Percentiles rank a stretch among this genome's conserved stretches.
phyloP scores from a whole-genome alignment of 92 coral and sea anemone species.

The Anthopleura xanthogrammica region DNA sequence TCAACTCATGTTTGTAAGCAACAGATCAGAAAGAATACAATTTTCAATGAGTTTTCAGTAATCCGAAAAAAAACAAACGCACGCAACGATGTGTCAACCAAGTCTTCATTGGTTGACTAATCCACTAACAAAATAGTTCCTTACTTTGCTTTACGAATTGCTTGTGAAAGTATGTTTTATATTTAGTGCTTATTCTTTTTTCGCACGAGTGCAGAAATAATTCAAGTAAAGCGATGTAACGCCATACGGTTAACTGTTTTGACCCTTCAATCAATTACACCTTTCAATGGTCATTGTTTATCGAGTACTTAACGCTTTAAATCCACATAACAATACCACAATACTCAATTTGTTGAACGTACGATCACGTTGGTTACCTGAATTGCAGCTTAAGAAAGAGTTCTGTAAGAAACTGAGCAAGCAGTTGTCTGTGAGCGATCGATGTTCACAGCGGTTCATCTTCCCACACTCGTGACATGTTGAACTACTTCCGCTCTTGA shows the following conservation, averaged over 20 bases:
- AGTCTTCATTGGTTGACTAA: not conserved
- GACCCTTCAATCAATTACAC: not conserved
- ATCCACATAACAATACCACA: not conserved
- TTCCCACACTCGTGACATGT: not conserved
- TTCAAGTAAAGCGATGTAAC: not conserved
- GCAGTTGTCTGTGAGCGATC: not conserved
- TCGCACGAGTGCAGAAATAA: conserved; percentile 6
- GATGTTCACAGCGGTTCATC: not conserved
- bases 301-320: not conserved
- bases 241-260: not conserved
- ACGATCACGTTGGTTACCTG: not conserved
- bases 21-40: not conserved
- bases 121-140: too few relatives aligned
- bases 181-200: not conserved
- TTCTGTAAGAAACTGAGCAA: not conserved
- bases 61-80: not conserved
- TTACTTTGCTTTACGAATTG: too few relatives aligned
- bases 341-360: not conserved
- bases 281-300: not conserved
- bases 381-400: not conserved
- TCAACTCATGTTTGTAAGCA: not conserved
- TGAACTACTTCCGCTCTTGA: not conserved
- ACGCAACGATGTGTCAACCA: not conserved
- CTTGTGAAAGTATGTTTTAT: too few relatives aligned
- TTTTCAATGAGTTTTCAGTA: not conserved